Evolutionary conservation across 2,888 invertebrate genomes (phyloP).

Genomic region (Pandemis heparana): DNA sequence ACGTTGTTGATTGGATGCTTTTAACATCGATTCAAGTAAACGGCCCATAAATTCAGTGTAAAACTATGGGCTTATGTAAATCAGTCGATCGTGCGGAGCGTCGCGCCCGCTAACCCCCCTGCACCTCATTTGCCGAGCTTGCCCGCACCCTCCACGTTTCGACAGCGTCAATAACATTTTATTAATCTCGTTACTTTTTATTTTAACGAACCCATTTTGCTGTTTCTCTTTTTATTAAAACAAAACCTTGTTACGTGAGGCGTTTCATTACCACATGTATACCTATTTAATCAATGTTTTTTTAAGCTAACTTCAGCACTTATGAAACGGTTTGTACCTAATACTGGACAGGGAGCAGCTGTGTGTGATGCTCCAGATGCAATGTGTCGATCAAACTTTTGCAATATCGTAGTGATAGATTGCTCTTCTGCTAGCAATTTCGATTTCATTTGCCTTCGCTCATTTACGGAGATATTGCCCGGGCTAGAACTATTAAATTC

Average conservation of each 20-base stretch:
- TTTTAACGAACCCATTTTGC: constrained; percentile 40
- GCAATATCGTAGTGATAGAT: constrained; percentile 41
- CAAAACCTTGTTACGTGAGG: constrained; percentile 23
- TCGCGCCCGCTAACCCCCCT: constrained; percentile 24
- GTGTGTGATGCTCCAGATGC: constrained; percentile 30
- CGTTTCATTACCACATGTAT: constrained; percentile 26
- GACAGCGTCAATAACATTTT: constrained; percentile 42
- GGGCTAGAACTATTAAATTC: not conserved
- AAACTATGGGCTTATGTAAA: constrained; percentile 29
- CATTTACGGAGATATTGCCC: constrained; percentile 14
- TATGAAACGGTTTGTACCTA: not conserved
- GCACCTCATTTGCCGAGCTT: constrained; percentile 25
- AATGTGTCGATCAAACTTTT: constrained; percentile 41
- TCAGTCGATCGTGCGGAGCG: constrained; percentile 15
- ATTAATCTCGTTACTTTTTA: constrained; percentile 43
- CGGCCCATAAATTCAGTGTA: constrained; percentile 4
- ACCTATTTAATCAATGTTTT: not conserved
- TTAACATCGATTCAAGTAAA: not conserved
- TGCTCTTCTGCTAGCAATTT: constrained; percentile 37
- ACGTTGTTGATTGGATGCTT: not conserved
- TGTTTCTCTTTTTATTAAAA: constrained; percentile 38
- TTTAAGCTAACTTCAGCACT: not conserved
- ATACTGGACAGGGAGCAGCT: constrained; percentile 18
- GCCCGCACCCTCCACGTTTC: constrained; percentile 32
- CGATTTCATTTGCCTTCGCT: constrained; percentile 35